Evolutionary conservation across 2,888 invertebrate genomes (phyloP).

Genomic region (Bhutanitis thaidina): DNA sequence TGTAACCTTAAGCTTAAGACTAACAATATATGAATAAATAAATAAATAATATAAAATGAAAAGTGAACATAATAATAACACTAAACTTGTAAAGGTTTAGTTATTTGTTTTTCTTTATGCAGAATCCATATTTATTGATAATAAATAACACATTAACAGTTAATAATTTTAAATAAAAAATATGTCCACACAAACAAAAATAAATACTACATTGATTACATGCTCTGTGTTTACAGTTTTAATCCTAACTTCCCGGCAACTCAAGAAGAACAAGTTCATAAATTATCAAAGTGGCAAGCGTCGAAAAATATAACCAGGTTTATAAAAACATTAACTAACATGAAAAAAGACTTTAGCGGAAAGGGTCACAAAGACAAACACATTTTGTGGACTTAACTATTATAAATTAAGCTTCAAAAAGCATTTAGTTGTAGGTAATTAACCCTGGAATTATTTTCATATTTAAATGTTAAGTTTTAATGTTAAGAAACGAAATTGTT

Average conservation of each 20-base stretch:
- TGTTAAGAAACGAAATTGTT: background rate
- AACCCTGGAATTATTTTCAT: background rate
- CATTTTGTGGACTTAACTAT: background rate
- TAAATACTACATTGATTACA: too few species aligned
- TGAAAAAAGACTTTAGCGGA: background rate
- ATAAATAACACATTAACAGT: too few species aligned
- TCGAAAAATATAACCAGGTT: background rate
- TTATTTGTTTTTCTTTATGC: too few species aligned
- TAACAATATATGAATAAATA: too few species aligned
- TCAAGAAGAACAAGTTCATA: conserved; percentile 15
- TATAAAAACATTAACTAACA: background rate
- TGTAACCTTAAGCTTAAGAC: too few species aligned
- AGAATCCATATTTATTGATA: too few species aligned
- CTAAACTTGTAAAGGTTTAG: too few species aligned
- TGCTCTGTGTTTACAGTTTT: too few species aligned
- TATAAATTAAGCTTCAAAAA: background rate
- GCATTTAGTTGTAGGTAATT: background rate
- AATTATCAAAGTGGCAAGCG: conserved; percentile 11
- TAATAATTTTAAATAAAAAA: too few species aligned
- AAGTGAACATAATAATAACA: too few species aligned
- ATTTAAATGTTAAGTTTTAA: background rate
- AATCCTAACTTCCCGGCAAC: conserved; percentile 6
- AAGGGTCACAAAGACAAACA: background rate
- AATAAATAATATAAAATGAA: too few species aligned
- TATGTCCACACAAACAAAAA: too few species aligned